Conservation (phyloP, 2,113 vertebrate species). For the Sebastes schlegelii region DNA sequence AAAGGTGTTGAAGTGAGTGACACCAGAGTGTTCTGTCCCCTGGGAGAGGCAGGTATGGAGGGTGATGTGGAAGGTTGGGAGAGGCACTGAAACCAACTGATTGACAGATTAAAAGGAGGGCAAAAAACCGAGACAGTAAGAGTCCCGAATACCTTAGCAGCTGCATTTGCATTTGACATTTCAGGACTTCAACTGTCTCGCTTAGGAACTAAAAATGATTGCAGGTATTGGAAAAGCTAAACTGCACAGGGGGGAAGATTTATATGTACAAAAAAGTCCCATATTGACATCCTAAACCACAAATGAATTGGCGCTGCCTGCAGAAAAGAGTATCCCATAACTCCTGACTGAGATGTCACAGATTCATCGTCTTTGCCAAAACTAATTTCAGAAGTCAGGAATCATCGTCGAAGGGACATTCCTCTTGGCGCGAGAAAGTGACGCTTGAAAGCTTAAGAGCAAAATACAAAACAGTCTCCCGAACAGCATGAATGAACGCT, state of each 20-base stretch:
- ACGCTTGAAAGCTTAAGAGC: constrained; percentile 46
- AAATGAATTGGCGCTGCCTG: constrained; percentile 29
- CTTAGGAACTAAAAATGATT: constrained; percentile 33
- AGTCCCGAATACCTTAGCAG: constrained; percentile 46
- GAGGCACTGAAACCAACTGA: constrained; percentile 21
- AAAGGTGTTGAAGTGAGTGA: constrained; percentile 58
- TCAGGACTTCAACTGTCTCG: constrained; percentile 34
- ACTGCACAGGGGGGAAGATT: constrained; percentile 15
- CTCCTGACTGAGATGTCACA: constrained; percentile 49
- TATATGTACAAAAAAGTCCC: constrained; percentile 3
- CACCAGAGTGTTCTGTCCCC: constrained; percentile 51
- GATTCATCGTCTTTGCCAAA: constrained; percentile 60
- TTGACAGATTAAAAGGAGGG: constrained; percentile 52
- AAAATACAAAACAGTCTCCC: constrained; percentile 51
- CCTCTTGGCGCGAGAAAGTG: constrained; percentile 5
- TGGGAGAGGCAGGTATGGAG: constrained; percentile 43
- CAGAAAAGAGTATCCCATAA: constrained; percentile 21
- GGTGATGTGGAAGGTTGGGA: constrained; percentile 14
- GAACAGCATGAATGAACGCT: constrained; percentile 20
- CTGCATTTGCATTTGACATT: constrained; percentile 78
- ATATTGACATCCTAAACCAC: constrained; percentile 35
- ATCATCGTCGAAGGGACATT: constrained; percentile 44
- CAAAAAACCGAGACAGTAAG: constrained; percentile 23
- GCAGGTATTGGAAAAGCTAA: constrained; percentile 23
- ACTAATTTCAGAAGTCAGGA: constrained; percentile 42